Base-by-base conservation (phyloP, 2,113 vertebrate genomes). In the Myotis yumanensis region DNA sequence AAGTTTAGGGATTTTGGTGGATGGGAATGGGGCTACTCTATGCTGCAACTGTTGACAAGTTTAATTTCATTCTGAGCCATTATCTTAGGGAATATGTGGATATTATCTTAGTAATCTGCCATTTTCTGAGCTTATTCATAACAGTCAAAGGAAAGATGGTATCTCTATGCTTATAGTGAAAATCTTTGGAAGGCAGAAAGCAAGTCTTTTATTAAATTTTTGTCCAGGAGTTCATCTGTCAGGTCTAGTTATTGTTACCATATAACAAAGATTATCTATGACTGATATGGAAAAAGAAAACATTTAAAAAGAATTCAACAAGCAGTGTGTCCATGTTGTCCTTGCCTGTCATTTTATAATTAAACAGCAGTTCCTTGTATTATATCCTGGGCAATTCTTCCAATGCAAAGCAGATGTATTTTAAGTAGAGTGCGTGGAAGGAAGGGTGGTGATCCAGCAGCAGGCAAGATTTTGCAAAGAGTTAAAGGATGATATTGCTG, bases 51-150 rank as follows among this genome's bases (percentile, higher is more conserved):
- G 35, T 93, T 96, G 81, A 96, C 77, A 97, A 85, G n/a, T 96
- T 96, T 95, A 94, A 94, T 96, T 97, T 97, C 37, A 96, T 96
- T 92, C 95, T 92, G 62, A 79, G 84, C 73, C 37, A 95, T 90
- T 89, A 80, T 95, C 75, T 91, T 54, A 85, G 54, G 77, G 46
- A 40, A 28, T 92, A 46, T 89, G 59, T 88, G 48, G 82, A 71
- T 76, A 81, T 20, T 97, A 84, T 96, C 35, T 93, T 88, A 90
- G 68, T 80, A 93, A 96, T 96, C 91, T 95, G 80, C 76, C 46
- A 57, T 96, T 97, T 97, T 96, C 92, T 95, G 54, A 96, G 96
- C 54, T 94, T 96, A 96, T 95, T 97, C 81, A 94, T 96, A 95
- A 90, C 30, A 95, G 76, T 93, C 87, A 93, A 96, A 96, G n/a